phyloP scores from a whole-genome alignment of 2,888 invertebrate genomes.

The Petrolisthes cinctipes region DNA sequence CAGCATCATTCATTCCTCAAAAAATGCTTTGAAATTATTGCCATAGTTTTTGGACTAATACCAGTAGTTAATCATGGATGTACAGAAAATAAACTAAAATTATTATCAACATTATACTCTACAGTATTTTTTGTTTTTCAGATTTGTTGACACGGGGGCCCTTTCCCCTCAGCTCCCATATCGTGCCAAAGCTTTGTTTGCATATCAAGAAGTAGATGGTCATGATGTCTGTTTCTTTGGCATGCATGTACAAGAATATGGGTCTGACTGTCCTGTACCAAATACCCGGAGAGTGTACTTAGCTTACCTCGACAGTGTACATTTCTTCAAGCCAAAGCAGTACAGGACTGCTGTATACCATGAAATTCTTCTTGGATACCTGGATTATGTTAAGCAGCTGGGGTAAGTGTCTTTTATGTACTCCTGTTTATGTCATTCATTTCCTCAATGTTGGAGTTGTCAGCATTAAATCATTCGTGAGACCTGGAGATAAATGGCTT shows the following conservation, averaged over 20 bases:
- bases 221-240: slow-evolving; percentile 99
- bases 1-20: too few species aligned
- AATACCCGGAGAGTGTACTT: slow-evolving; percentile 98
- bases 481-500: too few species aligned
- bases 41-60: too few species aligned
- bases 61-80: too few species aligned
- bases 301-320: slow-evolving; percentile 98
- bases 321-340: slow-evolving; percentile 98
- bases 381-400: slow-evolving; percentile 97
- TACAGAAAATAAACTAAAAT: too few species aligned
- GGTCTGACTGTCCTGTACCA: slow-evolving; percentile 93
- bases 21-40: too few species aligned
- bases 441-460: too few species aligned
- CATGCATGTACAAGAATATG: slow-evolving; percentile 99
- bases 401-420: slow-evolving; percentile 73
- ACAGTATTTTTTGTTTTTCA: slow-evolving; percentile 67
- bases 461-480: too few species aligned
- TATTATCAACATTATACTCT: neutral
- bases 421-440: neutral
- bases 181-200: slow-evolving; percentile 97
- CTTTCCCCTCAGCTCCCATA: slow-evolving; percentile 94
- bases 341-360: slow-evolving; percentile 98
- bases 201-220: slow-evolving; percentile 99
- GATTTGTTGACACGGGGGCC: slow-evolving; percentile 89
- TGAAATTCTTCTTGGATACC: slow-evolving; percentile 97